These are phyloP conservation scores for Hylaeus anthracinus DNA, from an alignment of 1,140 invertebrate genomes.

Conservation along the genomic window DNA sequence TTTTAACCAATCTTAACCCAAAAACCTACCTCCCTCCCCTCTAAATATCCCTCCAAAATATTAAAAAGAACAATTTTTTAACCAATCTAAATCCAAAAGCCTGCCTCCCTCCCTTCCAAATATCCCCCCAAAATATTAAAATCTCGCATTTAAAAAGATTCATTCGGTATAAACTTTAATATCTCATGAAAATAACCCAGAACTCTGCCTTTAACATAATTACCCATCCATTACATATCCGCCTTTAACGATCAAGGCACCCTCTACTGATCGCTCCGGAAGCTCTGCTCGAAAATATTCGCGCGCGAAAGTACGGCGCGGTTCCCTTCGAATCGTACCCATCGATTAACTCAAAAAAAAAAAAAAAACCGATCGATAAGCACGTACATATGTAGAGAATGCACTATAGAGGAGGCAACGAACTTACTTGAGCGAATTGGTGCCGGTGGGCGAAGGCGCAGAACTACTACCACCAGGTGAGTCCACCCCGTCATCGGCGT, in stretches of 20 bases:
- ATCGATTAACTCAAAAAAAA: neutral
- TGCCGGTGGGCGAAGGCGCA: slow-evolving; percentile 75
- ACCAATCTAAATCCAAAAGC: too few species aligned
- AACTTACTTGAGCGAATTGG: slow-evolving; percentile 68
- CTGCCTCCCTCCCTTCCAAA: too few species aligned
- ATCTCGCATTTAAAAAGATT: too few species aligned
- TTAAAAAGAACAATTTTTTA: too few species aligned
- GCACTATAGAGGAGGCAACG: neutral
- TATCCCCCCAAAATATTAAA: too few species aligned
- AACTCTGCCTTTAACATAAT: neutral
- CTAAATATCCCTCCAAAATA: too few species aligned
- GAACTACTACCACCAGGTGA: slow-evolving; percentile 75
- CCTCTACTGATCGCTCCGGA: slow-evolving; percentile 5
- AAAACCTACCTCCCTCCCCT: too few species aligned
- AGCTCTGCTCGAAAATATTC: slow-evolving; percentile 16
- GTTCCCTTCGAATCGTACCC: neutral
- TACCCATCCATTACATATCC: neutral
- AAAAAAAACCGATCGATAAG: neutral
- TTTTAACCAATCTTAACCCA: too few species aligned
- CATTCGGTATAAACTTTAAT: too few species aligned
- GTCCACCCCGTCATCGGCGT: slow-evolving; percentile 67
- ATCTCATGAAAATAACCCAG: too few species aligned
- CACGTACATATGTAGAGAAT: too few species aligned
- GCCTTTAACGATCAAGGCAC: slow-evolving; percentile 3
- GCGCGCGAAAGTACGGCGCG: slow-evolving; percentile 12